These are phyloP conservation scores for Caenorhabditis briggsae DNA, from an alignment of 1,140 invertebrate species.

Conservation along the genomic window DNA sequence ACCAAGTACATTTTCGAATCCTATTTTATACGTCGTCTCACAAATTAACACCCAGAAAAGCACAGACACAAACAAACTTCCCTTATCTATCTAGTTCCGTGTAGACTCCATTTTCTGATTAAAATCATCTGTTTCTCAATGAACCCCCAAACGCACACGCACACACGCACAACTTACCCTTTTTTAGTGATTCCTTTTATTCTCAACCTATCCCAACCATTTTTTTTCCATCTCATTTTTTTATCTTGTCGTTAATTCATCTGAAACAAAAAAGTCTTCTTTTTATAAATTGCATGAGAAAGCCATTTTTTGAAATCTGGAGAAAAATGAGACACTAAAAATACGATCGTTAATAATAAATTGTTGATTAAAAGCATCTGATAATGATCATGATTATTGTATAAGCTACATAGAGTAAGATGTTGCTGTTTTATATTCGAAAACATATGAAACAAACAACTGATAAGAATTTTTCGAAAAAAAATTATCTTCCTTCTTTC, in stretches of 20 bases:
- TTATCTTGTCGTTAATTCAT: neutral
- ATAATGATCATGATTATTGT: constrained; percentile 1
- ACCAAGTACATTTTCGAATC: neutral
- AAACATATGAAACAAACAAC: neutral
- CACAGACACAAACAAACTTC: too few relatives aligned
- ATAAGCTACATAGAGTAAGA: too few relatives aligned
- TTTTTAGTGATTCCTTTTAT: neutral
- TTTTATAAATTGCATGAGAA: constrained; percentile 45
- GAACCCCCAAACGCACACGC: too few relatives aligned
- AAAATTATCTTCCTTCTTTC: neutral
- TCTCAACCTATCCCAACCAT: neutral
- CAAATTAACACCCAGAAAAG: neutral
- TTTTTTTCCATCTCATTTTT: neutral
- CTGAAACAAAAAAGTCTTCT: neutral
- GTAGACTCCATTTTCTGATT: constrained; percentile 20
- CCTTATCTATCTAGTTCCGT: constrained; percentile 28
- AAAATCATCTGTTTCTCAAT: too few relatives aligned
- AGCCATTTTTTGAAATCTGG: neutral
- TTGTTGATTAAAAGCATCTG: constrained; percentile 25
- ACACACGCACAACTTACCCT: neutral
- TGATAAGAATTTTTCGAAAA: neutral
- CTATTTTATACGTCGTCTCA: neutral
- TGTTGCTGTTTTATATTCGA: too few relatives aligned
- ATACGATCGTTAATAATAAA: constrained; percentile 42
- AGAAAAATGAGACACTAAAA: neutral